A percentile compares a stretch with the other conserved stretches of the same genome.
Conservation (phyloP, 2,888 invertebrate species). For the Ceramica pisi region DNA sequence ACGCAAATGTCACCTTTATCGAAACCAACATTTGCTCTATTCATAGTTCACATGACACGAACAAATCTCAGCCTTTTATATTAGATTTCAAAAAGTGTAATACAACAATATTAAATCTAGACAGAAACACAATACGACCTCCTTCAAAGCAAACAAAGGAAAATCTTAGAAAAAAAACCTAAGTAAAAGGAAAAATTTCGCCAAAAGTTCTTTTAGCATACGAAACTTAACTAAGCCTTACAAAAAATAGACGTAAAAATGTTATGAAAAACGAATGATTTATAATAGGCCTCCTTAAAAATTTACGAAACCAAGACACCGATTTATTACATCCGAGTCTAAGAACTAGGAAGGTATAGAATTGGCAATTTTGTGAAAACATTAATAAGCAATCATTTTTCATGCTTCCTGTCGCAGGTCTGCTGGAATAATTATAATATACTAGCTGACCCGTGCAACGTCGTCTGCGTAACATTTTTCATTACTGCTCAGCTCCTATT, state of each 20-base stretch:
- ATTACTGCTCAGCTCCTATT: no score
- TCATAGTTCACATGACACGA: not conserved
- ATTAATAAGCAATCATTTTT: no score
- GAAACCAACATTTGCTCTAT: not conserved
- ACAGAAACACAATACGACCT: constrained; percentile 43
- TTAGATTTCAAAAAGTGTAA: constrained; percentile 27
- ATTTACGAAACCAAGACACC: constrained; percentile 73
- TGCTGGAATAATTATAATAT: no score
- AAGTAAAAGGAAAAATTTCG: constrained; percentile 32
- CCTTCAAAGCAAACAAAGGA: constrained; percentile 49
- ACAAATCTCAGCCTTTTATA: not conserved
- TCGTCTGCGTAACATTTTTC: no score
- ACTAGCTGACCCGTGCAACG: no score
- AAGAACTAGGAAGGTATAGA: constrained; percentile 50
- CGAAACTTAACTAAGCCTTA: constrained; percentile 67
- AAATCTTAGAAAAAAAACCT: constrained; percentile 26
- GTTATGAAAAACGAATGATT: constrained; percentile 74
- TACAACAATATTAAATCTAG: constrained; percentile 44
- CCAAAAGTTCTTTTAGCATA: constrained; percentile 56
- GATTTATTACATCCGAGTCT: constrained; percentile 68
- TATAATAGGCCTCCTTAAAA: constrained; percentile 71
- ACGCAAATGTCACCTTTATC: not conserved
- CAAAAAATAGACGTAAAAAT: constrained; percentile 68
- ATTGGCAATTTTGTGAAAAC: not conserved
- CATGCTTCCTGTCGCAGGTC: no score